Evolutionary conservation across 1,140 invertebrate genomes (phyloP).

Genomic region (Orchestia grillus): DNA sequence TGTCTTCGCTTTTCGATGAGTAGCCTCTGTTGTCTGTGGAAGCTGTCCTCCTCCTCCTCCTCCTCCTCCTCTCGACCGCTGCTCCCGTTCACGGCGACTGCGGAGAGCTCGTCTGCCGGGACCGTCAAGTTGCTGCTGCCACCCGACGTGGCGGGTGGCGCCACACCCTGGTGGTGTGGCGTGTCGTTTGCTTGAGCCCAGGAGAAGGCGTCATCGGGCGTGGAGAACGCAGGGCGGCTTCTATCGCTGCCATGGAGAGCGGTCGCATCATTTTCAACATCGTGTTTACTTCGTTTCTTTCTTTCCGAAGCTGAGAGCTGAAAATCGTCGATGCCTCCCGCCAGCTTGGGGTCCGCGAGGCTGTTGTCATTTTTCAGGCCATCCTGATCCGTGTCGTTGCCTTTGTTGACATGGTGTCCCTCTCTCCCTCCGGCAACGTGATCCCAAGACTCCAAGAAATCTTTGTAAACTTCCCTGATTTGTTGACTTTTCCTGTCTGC

Average conservation of each 20-base stretch:
- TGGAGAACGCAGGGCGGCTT: neutral
- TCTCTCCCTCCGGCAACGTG: neutral
- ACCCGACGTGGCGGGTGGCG: neutral
- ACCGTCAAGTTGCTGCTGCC: neutral
- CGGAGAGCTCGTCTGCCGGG: neutral
- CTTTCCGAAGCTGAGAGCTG: neutral
- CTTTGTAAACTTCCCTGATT: neutral
- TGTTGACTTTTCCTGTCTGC: neutral
- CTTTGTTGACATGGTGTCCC: neutral
- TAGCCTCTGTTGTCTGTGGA: neutral
- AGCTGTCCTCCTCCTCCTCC: neutral
- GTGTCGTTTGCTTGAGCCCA: neutral
- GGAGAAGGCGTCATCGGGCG: neutral
- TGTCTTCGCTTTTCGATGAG: neutral
- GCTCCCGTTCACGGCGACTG: neutral
- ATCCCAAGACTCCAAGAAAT: neutral
- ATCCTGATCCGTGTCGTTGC: neutral
- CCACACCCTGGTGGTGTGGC: neutral
- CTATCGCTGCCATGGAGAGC: neutral
- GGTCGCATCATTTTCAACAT: neutral
- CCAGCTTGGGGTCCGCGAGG: neutral
- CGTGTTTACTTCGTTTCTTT: neutral
- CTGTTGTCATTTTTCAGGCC: neutral
- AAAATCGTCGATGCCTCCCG: neutral
- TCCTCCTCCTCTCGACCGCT: neutral